Percentiles rank a stretch among this genome's conserved stretches.
These are phyloP conservation scores for Hippocampus zosterae DNA, from an alignment of 2,113 vertebrate genomes.

Conservation along the genomic window DNA sequence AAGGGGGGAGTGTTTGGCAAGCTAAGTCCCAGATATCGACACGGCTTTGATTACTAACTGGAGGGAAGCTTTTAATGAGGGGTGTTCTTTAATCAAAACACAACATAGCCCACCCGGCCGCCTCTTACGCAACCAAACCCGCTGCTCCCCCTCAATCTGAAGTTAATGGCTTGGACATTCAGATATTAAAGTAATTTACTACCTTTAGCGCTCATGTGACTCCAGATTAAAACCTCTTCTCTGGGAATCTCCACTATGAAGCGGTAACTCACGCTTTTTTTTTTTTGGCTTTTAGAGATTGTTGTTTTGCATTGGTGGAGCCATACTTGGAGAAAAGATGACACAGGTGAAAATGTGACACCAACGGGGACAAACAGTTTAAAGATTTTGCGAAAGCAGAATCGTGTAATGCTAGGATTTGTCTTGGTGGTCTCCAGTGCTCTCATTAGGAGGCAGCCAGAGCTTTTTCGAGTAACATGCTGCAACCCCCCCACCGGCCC, in stretches of 20 bases:
- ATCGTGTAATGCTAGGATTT: constrained; percentile 31
- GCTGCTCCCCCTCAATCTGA: constrained; percentile 41
- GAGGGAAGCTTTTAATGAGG: constrained; percentile 70
- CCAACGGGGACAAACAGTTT: constrained; percentile 48
- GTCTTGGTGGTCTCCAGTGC: constrained; percentile 60
- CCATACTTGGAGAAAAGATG: constrained; percentile 19
- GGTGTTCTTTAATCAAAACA: constrained; percentile 62
- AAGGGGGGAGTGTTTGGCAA: constrained; percentile 49
- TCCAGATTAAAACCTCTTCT: constrained; percentile 44
- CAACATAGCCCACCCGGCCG: constrained; percentile 33
- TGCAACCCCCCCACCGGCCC: constrained; percentile 2
- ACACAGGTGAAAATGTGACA: constrained; percentile 14
- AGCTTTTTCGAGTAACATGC: constrained; percentile 20
- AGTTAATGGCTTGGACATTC: constrained; percentile 40
- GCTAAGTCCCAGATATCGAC: constrained; percentile 63
- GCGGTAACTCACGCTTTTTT: constrained; percentile 18
- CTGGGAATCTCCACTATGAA: constrained; percentile 21
- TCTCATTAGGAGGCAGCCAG: constrained; percentile 65
- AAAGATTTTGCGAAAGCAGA: constrained; percentile 26
- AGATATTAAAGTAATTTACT: constrained; percentile 40
- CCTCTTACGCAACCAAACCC: constrained; percentile 40
- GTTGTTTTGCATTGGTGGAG: constrained; percentile 13
- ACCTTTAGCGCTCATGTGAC: constrained; percentile 35
- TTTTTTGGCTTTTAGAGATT: constrained; percentile 25
- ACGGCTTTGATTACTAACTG: constrained; percentile 66